Base-by-base conservation (phyloP, 92 coral and sea anemone species). In the Epizoanthus fatuus region DNA sequence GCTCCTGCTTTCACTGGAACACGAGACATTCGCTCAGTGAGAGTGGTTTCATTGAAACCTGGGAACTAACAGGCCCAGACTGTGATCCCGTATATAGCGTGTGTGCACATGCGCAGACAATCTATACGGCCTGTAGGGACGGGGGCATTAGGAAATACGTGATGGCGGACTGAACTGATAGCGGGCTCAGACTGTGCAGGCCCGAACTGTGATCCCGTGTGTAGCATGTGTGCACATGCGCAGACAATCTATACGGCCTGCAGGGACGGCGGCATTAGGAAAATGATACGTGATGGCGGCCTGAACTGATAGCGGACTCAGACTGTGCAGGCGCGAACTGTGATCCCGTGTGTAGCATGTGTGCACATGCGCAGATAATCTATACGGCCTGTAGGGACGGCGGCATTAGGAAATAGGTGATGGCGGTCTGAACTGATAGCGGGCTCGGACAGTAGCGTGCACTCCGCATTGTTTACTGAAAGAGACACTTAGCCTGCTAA, bases 191-290 rank as follows among this genome's bases (percentile, higher is more conserved):
- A 47, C 1, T 47, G 53, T 29, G 10, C 85, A 57, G 98, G 97
- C 35, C 98, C 97, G 5, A 95, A 95, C 32, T 95, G 95, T 72
- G 98, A 97, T 75, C 93, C 99, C n/a, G 93, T 97, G 7, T 95
- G 95, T 40, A 93, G 81, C 69, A 79, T 90, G 16, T 86, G 97
- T 66, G 81, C 84, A 10, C 86, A 86, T 75, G 82, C 83, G 32
- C 89, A 87, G 35, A 77, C 94, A 15, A 84, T 97, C 69, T 91
- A 95, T 81, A 90, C 95, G 20, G 93, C 94, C 22, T 91, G 99
- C 53, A 92, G 98, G 54, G 99, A 97, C 64, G 93, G 92, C 1
- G 72, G 38, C 35, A 93, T 95, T 32, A 88, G 98, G 59, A 95
- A 95, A n/a, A n/a, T n/a, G n/a, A 79, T 97, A 95, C 69, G 76